Evolutionary conservation across 2,888 invertebrate genomes (phyloP).

Genomic region (Hartigia nigra): DNA sequence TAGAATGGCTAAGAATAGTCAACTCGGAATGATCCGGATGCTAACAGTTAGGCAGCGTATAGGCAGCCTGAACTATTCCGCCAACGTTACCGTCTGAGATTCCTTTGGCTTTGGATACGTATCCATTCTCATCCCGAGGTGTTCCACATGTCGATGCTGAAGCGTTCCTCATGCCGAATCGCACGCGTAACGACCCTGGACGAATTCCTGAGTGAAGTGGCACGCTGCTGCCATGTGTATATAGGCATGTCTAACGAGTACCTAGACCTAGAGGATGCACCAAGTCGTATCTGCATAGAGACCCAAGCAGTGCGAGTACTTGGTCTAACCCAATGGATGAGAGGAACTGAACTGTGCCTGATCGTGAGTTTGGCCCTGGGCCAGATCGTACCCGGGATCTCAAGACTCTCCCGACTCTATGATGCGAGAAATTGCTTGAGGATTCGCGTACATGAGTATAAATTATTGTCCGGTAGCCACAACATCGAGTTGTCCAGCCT

Average conservation of each 20-base stretch:
- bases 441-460: not conserved
- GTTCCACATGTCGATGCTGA: not conserved
- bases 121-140: not conserved
- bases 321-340: not conserved
- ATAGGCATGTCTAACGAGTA: not conserved
- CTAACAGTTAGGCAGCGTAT: constrained; percentile 10
- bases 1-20: constrained; percentile 29
- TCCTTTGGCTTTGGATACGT: not conserved
- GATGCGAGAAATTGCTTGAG: not conserved
- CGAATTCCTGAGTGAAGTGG: not conserved
- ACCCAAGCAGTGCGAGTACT: not conserved
- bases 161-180: not conserved
- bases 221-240: not conserved
- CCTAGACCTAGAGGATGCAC: not conserved
- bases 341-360: not conserved
- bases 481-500: not conserved
- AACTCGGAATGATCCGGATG: constrained; percentile 20
- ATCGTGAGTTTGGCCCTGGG: not conserved
- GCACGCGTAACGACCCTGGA: not conserved
- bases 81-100: not conserved
- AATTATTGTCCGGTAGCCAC: not conserved
- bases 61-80: not conserved
- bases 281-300: not conserved
- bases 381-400: not conserved
- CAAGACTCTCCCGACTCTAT: not conserved